Evolutionary conservation across 1,140 invertebrate species (phyloP), one percentile per base, ranked within the genome.

Genomic region (Goniozus legneri): DNA sequence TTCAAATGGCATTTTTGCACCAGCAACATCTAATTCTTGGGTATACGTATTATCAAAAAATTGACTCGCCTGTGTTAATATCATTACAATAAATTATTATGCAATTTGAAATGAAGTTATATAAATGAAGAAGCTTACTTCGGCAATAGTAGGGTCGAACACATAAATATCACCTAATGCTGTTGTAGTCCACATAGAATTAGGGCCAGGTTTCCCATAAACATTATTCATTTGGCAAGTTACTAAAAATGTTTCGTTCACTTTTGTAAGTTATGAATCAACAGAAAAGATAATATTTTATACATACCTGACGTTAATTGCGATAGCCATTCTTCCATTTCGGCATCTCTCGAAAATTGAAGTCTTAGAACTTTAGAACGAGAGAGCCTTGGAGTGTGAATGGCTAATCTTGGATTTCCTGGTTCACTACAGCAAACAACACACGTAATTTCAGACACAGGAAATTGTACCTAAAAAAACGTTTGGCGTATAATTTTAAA

Each of bases 271-370:
- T n/a, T n/a, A n/a, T n/a, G n/a, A n/a, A n/a, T n/a, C n/a, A 43
- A 33, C 8, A 21, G 19, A 15, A 48, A 31, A 39, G 20, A 22
- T 31, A 39, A 20, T 32, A 14, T 20, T 13, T 4, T 47, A n/a
- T n/a, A n/a, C n/a, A n/a, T 61, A 78, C 83, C 84, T 61, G 78
- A 81, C n/a, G 82, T 80, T 47, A 92, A 78, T 62, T 89, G 81
- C 27, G 83, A 82, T 36, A 91, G 80, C 91, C 91, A 94, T 65
- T 93, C 90, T 75, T 92, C 89, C 72, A 90, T 80, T 72, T 92
- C 87, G 31, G 82, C 81, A 71, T 92, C 89, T 56, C 84, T 84
- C 14, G 78, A 70, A 71, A 92, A 88, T 71, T 88, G 82, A 46
- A 92, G 70, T 69, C 84, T 82, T 7, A 91, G 75, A 41, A 71